Evolutionary conservation across 2,888 invertebrate genomes (phyloP), one percentile per base, ranked within the genome.

Genomic region (Dryococelus australis): DNA sequence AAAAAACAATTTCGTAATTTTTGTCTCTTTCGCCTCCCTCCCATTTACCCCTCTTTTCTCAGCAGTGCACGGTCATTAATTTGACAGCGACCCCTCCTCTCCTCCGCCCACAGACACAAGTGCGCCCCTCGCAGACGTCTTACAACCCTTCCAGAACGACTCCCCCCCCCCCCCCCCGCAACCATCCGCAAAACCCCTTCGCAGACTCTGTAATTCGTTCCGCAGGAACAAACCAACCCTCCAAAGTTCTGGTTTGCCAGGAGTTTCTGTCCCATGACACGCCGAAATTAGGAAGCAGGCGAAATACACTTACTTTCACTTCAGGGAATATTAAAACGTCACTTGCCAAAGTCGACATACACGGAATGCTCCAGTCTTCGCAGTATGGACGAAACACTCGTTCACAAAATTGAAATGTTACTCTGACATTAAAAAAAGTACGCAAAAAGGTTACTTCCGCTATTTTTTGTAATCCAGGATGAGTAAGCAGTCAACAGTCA

Each of bases 21-120:
- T 65, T 65, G 65, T 65, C 65, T 65, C 65, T 24, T 65, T 24
- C 65, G 10, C 83, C 83, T 83, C 28, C 83, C 43, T 24, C 83
- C 83, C 9, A 35, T 35, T 83, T 83, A n/a, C 10, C 83, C 83
- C 83, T 83, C 43, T 83, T 83, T 83, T 27, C 83, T 83, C 28
- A 83, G 43, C 83, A 83, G 35, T 83, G 43, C 43, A 86, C 35
- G 86, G 86, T 86, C 87, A 87, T 85, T 85, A 87, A 43, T 87
- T 65, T 87, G 85, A 85, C 85, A 84, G 78, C 83, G 10, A 1
- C 16, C 35, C 83, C 28, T 9, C 27, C 83, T 2, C 83, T 12
- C 28, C 28, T n/a, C n/a, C 83, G 1, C 8, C 83, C 24, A 65
- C n/a, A 10, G 0, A n/a, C 65, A 8, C 65, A 8, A 65, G n/a